A percentile compares a stretch with the other conserved stretches of the same genome.
Evolutionary conservation across 2,797 vertebrate genomes (phyloP).

Genomic region (Epinephelus malabaricus): DNA sequence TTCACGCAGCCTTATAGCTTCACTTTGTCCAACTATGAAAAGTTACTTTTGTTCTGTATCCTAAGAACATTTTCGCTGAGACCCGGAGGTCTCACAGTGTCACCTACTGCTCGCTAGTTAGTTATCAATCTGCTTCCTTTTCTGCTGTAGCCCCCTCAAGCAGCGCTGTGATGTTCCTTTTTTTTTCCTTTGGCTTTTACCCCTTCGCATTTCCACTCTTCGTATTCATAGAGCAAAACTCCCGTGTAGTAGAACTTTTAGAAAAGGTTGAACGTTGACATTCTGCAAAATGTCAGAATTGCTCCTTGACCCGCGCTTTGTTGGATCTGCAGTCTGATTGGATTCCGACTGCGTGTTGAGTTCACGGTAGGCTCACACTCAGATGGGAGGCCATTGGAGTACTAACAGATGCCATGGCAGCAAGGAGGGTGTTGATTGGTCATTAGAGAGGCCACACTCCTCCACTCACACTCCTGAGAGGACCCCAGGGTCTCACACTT

Average conservation of each 20-base stretch:
- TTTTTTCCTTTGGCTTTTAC: conserved; percentile 46
- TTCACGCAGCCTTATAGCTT: conserved; percentile 38
- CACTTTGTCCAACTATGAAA: conserved; percentile 73
- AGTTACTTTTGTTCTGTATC: conserved; percentile 58
- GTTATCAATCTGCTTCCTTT: conserved; percentile 62
- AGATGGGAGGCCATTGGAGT: conserved; percentile 78
- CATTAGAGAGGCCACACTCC: conserved; percentile 83
- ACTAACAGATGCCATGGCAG: conserved; percentile 84
- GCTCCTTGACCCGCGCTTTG: conserved; percentile 75
- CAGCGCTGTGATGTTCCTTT: conserved; percentile 58
- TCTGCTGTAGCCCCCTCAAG: conserved; percentile 62
- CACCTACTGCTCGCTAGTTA: conserved; percentile 68
- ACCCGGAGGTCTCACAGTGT: conserved; percentile 68
- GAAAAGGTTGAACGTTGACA: conserved; percentile 79
- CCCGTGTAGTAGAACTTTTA: conserved; percentile 73
- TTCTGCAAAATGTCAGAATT: conserved; percentile 80
- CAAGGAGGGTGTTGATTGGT: conserved; percentile 88
- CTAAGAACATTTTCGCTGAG: conserved; percentile 56
- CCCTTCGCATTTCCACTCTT: conserved; percentile 53
- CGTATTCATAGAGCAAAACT: conserved; percentile 64
- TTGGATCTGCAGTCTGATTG: conserved; percentile 76
- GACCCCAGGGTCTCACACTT: conserved; percentile 76
- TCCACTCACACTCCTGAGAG: conserved; percentile 74
- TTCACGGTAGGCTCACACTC: conserved; percentile 80
- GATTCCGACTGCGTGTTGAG: conserved; percentile 71